Conservation (phyloP, 92 coral and sea anemone species). For the Porites cylindrica region DNA sequence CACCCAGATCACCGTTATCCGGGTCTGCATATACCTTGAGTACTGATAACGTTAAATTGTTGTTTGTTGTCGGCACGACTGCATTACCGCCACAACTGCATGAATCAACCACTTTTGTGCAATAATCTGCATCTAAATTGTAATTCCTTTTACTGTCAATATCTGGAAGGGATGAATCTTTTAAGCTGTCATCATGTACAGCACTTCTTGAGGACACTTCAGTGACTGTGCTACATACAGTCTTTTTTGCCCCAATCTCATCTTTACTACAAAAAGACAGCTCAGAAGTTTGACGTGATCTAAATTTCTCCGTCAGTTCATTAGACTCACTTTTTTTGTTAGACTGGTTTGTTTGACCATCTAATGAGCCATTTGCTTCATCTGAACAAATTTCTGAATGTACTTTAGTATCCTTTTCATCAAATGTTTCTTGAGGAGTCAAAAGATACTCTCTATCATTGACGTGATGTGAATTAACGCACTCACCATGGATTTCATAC, state of each 20-base stretch:
- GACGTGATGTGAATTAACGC: neutral
- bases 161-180: neutral
- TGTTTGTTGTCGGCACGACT: conserved; percentile 3
- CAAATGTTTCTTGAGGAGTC: neutral
- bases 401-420: neutral
- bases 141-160: neutral
- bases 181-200: neutral
- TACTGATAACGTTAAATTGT: conserved; percentile 27
- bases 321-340: neutral
- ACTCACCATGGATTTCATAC: conserved; percentile 1
- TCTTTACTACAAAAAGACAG: neutral
- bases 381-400: neutral
- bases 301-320: neutral
- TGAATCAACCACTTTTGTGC: neutral
- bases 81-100: neutral
- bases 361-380: neutral
- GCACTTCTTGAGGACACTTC: neutral
- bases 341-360: neutral
- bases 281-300: neutral
- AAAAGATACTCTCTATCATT: neutral
- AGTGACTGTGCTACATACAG: neutral
- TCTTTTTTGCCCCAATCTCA: neutral
- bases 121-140: neutral
- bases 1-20: neutral
- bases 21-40: conserved; percentile 17